Conservation (phyloP, 2,113 vertebrate species). For the Brienomyrus longianalis region DNA sequence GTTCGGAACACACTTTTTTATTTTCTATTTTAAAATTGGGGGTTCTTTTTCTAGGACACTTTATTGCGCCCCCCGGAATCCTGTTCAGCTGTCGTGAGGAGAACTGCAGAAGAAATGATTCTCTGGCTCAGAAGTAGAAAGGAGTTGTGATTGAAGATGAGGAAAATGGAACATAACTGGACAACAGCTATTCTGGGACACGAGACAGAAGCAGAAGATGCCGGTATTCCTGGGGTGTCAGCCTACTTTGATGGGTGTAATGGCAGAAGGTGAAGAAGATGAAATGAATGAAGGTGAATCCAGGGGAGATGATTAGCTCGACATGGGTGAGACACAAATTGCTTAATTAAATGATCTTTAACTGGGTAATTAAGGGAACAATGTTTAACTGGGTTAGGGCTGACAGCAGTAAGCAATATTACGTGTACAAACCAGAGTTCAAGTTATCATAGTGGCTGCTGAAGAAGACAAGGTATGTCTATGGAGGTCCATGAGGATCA, state of each 20-base stretch:
- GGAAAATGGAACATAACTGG: not conserved
- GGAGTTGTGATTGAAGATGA: not conserved
- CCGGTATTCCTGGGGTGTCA: not conserved
- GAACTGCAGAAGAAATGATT: not conserved
- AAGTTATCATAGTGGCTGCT: not conserved
- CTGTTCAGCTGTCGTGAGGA: not conserved
- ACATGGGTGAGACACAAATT: not conserved
- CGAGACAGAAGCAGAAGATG: not conserved
- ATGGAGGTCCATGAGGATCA: not conserved
- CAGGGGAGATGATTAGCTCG: not conserved
- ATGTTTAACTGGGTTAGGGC: not conserved
- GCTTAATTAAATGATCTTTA: not conserved
- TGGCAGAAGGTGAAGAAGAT: not conserved
- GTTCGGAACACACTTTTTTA: not conserved
- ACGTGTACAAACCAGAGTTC: not conserved
- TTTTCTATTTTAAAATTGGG: not conserved
- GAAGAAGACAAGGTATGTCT: not conserved
- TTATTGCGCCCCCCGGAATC: not conserved
- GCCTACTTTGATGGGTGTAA: not conserved
- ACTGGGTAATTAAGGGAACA: not conserved
- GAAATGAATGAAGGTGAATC: not conserved
- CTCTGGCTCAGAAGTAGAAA: not conserved
- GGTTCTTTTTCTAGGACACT: not conserved
- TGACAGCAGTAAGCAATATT: not conserved
- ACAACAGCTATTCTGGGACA: not conserved